Conservation (phyloP, 2,797 vertebrate species). For the Macropus fuliginosus region DNA sequence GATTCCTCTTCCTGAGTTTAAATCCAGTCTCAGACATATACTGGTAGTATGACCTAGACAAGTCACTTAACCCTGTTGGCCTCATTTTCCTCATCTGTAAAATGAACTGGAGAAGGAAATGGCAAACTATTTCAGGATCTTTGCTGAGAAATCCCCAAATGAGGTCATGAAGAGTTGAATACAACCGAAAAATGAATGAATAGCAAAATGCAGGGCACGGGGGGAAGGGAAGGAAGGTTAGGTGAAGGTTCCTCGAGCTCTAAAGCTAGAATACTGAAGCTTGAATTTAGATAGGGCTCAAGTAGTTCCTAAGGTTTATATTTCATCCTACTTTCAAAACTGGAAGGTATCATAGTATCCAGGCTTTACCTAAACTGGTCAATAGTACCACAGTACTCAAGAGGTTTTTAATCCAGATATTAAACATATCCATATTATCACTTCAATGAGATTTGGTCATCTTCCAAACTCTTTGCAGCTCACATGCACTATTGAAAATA, state of each 20-base stretch:
- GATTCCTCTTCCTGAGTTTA: background rate
- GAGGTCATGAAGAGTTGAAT: background rate
- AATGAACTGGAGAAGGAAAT: background rate
- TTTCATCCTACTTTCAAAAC: background rate
- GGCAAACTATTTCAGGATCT: background rate
- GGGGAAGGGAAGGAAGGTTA: background rate
- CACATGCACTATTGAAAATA: constrained; percentile 71
- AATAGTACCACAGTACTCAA: background rate
- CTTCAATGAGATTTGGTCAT: constrained; percentile 67
- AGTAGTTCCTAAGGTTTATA: background rate
- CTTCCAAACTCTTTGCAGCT: constrained; percentile 73
- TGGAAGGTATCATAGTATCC: background rate
- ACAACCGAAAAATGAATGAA: background rate
- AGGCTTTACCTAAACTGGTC: constrained; percentile 19
- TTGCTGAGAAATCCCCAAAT: background rate
- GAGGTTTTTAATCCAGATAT: constrained; percentile 66
- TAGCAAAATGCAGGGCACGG: background rate
- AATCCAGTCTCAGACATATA: background rate
- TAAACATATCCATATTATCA: constrained; percentile 65
- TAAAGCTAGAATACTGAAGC: constrained; percentile 36
- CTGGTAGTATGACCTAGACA: background rate
- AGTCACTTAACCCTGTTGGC: background rate
- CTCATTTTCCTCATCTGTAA: background rate
- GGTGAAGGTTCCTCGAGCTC: background rate
- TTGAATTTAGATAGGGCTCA: constrained; percentile 65